These are phyloP conservation scores for Oryctes rhinoceros DNA, from an alignment of 1,140 invertebrate species.

Conservation along the genomic window DNA sequence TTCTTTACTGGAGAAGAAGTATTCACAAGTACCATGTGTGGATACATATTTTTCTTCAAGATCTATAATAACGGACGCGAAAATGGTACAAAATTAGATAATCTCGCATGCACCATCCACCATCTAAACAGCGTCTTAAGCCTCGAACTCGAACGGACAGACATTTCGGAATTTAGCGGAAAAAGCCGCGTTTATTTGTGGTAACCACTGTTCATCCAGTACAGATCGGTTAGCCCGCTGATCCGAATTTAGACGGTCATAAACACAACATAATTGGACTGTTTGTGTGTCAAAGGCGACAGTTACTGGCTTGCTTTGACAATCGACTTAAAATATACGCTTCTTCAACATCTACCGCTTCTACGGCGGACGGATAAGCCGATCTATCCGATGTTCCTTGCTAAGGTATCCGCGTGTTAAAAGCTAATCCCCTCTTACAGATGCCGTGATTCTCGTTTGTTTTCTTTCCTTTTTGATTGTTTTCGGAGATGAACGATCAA, in stretches of 20 bases:
- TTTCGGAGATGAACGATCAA: neutral
- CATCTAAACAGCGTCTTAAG: no score
- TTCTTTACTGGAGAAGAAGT: no score
- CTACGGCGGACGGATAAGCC: neutral
- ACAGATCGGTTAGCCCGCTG: conserved; percentile 3
- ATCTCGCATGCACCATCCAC: no score
- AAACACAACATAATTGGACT: conserved; percentile 58
- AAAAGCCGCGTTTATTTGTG: neutral
- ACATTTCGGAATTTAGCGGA: neutral
- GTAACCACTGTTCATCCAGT: neutral
- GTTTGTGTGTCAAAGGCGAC: conserved; percentile 57
- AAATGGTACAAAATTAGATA: no score
- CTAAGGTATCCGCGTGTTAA: neutral
- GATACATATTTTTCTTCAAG: no score
- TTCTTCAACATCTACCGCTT: conserved; percentile 6
- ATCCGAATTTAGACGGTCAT: conserved; percentile 54
- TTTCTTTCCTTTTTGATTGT: neutral
- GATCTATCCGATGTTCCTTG: neutral
- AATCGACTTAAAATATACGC: conserved; percentile 57
- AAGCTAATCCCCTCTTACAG: neutral
- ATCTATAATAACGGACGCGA: no score
- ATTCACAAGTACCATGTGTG: no score
- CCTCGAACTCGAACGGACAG: neutral
- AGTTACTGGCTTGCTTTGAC: conserved; percentile 57
- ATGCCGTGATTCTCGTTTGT: neutral